These are phyloP conservation scores for Hydraecia micacea DNA, from an alignment of 2,888 invertebrate genomes.

Conservation along the genomic window DNA sequence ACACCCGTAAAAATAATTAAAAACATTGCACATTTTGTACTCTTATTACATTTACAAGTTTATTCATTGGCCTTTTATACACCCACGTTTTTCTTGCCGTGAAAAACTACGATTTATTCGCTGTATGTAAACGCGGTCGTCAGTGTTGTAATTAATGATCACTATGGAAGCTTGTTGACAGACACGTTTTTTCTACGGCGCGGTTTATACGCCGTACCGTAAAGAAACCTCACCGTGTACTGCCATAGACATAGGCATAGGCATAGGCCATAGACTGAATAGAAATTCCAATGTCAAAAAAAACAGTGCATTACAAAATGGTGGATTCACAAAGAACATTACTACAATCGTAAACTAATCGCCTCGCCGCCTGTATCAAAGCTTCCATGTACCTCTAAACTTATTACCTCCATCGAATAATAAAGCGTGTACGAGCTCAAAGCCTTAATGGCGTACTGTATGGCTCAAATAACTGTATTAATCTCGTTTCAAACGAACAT, in stretches of 20 bases:
- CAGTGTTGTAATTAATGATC: not conserved
- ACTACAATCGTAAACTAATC: conserved; percentile 26
- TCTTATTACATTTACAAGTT: not conserved
- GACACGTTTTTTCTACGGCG: too few species aligned
- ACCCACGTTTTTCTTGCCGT: not conserved
- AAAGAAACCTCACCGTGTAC: not conserved
- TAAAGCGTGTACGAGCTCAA: conserved; percentile 10
- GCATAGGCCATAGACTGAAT: not conserved
- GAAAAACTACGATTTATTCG: not conserved
- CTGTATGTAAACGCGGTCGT: not conserved
- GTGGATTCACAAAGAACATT: not conserved
- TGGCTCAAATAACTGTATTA: conserved; percentile 49
- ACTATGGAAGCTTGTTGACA: too few species aligned
- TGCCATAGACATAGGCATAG: too few species aligned
- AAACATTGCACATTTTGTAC: not conserved
- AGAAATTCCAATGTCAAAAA: not conserved
- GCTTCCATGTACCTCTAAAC: conserved; percentile 43
- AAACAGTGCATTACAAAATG: conserved; percentile 24
- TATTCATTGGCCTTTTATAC: not conserved
- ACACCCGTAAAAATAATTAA: not conserved
- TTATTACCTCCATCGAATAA: conserved; percentile 29
- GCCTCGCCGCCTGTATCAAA: conserved; percentile 36
- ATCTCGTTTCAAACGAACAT: conserved; percentile 38
- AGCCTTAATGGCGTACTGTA: conserved; percentile 40
- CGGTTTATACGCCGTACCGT: too few species aligned